A percentile compares a stretch with the other conserved stretches of the same genome.
Conservation (phyloP, 2,113 vertebrate genomes). For the Tamias sibiricus region DNA sequence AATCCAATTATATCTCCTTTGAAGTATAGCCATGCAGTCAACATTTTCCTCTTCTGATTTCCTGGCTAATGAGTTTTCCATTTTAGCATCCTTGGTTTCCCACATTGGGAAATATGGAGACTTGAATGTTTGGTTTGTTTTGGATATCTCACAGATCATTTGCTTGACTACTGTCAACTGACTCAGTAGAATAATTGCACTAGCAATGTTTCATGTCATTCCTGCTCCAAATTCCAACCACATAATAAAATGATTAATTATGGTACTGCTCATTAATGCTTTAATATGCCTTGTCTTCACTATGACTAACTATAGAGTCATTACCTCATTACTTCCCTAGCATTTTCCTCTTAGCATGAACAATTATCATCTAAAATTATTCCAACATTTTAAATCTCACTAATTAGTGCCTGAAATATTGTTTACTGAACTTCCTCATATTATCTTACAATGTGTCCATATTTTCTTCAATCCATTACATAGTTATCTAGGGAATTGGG, state of each 20-base stretch:
- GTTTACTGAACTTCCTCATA: neutral
- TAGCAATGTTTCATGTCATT: neutral
- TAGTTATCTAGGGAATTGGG: neutral
- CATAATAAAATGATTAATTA: neutral
- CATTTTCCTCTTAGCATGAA: neutral
- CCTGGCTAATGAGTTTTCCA: neutral
- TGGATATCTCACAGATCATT: neutral
- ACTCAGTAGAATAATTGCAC: neutral
- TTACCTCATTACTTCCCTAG: neutral
- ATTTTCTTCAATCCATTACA: neutral
- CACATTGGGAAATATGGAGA: neutral
- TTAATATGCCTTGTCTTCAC: constrained; percentile 16
- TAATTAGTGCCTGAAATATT: neutral
- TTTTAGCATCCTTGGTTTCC: neutral
- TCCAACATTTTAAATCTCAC: neutral
- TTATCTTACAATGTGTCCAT: neutral
- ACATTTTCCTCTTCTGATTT: neutral
- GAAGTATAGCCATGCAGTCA: neutral
- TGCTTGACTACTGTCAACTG: neutral
- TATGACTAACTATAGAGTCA: neutral
- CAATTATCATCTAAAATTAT: neutral
- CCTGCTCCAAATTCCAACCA: neutral
- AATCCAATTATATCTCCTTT: neutral
- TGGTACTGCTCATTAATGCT: neutral
- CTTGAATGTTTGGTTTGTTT: neutral